Conservation (phyloP, 2,888 invertebrate species). For the Melanchra persicariae region DNA sequence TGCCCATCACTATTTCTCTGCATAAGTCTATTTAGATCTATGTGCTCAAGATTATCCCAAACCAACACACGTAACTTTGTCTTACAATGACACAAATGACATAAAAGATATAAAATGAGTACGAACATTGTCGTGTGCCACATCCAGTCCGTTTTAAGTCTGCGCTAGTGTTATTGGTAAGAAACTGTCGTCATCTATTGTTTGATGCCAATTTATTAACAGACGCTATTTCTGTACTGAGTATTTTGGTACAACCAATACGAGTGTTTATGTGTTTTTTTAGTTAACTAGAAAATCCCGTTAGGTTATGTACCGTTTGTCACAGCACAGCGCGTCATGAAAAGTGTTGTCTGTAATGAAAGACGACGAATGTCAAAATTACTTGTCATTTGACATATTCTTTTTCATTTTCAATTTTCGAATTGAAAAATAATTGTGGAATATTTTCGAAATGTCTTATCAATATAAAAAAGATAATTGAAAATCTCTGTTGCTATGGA, state of each 20-base stretch:
- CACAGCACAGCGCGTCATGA: background rate
- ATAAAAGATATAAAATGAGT: background rate
- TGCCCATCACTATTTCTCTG: background rate
- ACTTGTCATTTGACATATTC: background rate
- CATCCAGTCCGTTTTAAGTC: conserved; percentile 52
- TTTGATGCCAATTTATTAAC: conserved; percentile 71
- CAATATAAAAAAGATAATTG: too few species aligned
- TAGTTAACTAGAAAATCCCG: conserved; percentile 20
- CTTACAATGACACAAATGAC: conserved; percentile 4
- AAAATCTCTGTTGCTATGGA: too few species aligned
- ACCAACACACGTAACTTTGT: conserved; percentile 5
- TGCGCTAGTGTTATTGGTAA: conserved; percentile 61
- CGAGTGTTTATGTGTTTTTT: conserved; percentile 36
- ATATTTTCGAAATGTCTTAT: too few species aligned
- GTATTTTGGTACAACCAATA: conserved; percentile 60
- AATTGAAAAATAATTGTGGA: too few species aligned
- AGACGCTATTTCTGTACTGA: conserved; percentile 64
- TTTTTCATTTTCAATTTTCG: background rate
- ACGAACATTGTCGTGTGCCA: conserved; percentile 9
- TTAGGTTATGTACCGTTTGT: conserved; percentile 19
- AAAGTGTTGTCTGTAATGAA: background rate
- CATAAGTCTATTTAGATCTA: conserved; percentile 2
- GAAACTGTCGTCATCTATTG: conserved; percentile 62
- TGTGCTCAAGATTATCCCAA: conserved; percentile 19
- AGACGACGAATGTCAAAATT: background rate